These are phyloP conservation scores for Armadillidium nasatum DNA, from an alignment of 1,140 invertebrate genomes.

Conservation along the genomic window DNA sequence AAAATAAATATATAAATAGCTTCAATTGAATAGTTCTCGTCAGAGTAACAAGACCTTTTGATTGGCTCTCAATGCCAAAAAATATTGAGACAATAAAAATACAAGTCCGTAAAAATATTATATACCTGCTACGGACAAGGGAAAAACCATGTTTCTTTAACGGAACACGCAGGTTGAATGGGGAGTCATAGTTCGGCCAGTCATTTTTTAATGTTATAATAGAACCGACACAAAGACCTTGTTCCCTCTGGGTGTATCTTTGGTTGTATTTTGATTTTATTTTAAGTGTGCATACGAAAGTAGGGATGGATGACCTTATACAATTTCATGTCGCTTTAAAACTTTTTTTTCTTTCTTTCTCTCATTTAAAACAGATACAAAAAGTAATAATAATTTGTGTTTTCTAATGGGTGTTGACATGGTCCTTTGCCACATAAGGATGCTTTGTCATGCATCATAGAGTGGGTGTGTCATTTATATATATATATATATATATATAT, in stretches of 20 bases:
- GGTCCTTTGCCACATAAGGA: not conserved
- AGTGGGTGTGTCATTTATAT: no score
- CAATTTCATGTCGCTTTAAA: no score
- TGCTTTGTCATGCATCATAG: not conserved
- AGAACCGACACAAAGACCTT: not conserved
- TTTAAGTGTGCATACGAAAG: no score
- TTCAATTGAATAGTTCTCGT: not conserved
- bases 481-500: no score
- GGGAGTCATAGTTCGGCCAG: not conserved
- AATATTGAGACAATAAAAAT: not conserved
- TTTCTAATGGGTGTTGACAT: slow-evolving; percentile 3
- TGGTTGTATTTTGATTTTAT: no score
- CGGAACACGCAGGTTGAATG: not conserved
- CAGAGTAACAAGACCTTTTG: not conserved
- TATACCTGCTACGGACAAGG: not conserved
- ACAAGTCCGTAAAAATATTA: not conserved
- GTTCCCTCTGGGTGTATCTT: no score
- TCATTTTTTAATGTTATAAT: not conserved
- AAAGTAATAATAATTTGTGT: not conserved
- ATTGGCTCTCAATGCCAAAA: not conserved
- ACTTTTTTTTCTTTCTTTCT: no score
- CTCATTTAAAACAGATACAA: no score
- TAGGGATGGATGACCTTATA: no score
- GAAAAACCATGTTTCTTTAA: not conserved
- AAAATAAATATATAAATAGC: no score